Evolutionary conservation across 2,113 vertebrate species (phyloP), one percentile per base, ranked within the genome.

Genomic region (Cottus gobio): DNA sequence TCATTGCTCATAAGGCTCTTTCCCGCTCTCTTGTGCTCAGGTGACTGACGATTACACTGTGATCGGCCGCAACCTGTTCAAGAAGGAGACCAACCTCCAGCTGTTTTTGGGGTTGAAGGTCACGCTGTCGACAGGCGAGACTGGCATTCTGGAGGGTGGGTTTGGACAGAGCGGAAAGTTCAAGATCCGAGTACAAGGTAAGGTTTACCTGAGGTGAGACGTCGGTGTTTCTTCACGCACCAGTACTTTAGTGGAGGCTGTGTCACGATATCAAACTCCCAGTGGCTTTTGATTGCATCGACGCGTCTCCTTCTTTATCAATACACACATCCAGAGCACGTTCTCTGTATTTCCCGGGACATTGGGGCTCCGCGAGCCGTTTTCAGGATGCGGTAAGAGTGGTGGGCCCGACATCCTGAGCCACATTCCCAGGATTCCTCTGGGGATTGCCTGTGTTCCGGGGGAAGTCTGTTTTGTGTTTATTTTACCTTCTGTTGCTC

Each of bases 1-100:
- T 71, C 64, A 37, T 39, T 5, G 10, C n/a, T 75, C 46, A 64
- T n/a, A 1, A 50, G 15, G 16, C 75, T 81, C 71, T 28, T 12
- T 66, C 48, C 13, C 28, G 1, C 56, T 81, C 31, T 50, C 58
- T 71, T 61, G 16, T 77, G 56, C 34, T 79, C 89, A 99, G 98
- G 96, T 96, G 54, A 96, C 96, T 3, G 97, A 98, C 3, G 97
- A 99, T 91, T 96, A 95, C 90, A 96, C 94, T 0, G 96, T 98
- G 87, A 99, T 99, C 26, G 98, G 98, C 71, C 97, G 97, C 48
- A 98, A 95, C 0, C 91, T 99, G 77, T 99, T 99, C 92, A 99
- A 99, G 92, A 99, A 99, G 89, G 98, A 99, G 91, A 99, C 98
- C 60, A 99, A 99, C 94, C 96, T 99, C 71, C 98, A 99, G 91